Base-by-base conservation (phyloP, 2,888 invertebrate genomes). In the Catocala fraxini region DNA sequence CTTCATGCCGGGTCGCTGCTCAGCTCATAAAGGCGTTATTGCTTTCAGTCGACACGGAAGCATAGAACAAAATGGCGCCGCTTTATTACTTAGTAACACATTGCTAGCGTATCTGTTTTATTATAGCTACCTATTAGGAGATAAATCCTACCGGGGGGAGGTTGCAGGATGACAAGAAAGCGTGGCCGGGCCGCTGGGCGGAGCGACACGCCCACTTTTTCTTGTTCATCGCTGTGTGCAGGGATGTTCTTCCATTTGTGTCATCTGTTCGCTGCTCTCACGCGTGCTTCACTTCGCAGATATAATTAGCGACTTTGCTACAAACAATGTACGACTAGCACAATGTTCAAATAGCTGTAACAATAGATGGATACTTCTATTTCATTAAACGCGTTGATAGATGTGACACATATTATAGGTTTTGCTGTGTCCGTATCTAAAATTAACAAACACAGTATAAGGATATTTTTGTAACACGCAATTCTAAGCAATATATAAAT, bases 31-130 rank as follows among this genome's bases (percentile, higher is more conserved):
- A 89, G 85, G 85, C 91, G 88, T 89, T 91, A 91, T 92, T 92
- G 87, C 90, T 83, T 84, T 81, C 74, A 77, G 80, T 77, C 80
- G 85, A 85, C 86, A 81, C 86, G 90, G 90, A 92, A 91, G 86
- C 86, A 83, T 80, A 83, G 89, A 87, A 88, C 92, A 94, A 94
- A 91, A 94, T 93, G 93, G 93, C 93, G 91, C 84, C 87, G 89
- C 92, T 92, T 92, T 93, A 93, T 93, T 92, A 93, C 93, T 93
- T 92, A 94, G 91, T 92, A 92, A 92, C 93, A 93, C 92, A 90
- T 91, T 88, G 87, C 83, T 84, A 87, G 86, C 87, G 88, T 89
- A 90, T 92, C 92, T 91, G 88, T 91, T 92, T 91, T 92, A 91
- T 89, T 90, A 90, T 90, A 92, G 88, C 86, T 89, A 88, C 84